Evolutionary conservation across 2,113 vertebrate genomes (phyloP).

Genomic region (Vireo altiloquus): DNA sequence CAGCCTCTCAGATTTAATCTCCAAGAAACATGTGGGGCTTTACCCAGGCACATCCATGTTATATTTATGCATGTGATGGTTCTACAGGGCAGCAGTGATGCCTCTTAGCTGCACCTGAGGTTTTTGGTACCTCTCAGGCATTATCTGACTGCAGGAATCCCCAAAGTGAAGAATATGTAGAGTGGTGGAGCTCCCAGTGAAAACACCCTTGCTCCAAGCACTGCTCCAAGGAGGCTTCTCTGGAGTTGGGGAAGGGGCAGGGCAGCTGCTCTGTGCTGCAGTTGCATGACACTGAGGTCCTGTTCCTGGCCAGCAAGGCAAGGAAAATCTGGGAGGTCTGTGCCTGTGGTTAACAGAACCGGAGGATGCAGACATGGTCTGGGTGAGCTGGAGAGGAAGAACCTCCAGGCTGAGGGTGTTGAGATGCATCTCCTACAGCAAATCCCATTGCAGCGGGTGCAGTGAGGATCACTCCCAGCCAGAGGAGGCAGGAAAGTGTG

Average conservation of each 20-base stretch:
- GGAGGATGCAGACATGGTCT: background rate
- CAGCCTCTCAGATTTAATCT: background rate
- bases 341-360: background rate
- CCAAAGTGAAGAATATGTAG: background rate
- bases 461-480: background rate
- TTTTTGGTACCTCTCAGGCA: background rate
- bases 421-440: too few species aligned
- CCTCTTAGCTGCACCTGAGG: background rate
- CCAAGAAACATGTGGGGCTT: fast-evolving
- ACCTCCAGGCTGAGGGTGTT: background rate
- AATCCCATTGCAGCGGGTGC: background rate
- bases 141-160: background rate
- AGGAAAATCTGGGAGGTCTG: background rate
- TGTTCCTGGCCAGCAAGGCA: background rate
- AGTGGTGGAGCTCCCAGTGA: background rate
- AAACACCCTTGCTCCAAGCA: fast-evolving
- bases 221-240: background rate
- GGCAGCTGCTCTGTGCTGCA: background rate
- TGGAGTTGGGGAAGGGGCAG: fast-evolving
- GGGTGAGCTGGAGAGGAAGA: background rate
- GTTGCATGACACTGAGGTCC: fast-evolving
- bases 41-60: background rate
- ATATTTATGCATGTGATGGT: background rate
- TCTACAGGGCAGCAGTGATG: background rate
- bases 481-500: background rate